A percentile compares a stretch with the other conserved stretches of the same genome.
phyloP scores from a whole-genome alignment of 2,888 invertebrate species.

The Polia nebulosa region DNA sequence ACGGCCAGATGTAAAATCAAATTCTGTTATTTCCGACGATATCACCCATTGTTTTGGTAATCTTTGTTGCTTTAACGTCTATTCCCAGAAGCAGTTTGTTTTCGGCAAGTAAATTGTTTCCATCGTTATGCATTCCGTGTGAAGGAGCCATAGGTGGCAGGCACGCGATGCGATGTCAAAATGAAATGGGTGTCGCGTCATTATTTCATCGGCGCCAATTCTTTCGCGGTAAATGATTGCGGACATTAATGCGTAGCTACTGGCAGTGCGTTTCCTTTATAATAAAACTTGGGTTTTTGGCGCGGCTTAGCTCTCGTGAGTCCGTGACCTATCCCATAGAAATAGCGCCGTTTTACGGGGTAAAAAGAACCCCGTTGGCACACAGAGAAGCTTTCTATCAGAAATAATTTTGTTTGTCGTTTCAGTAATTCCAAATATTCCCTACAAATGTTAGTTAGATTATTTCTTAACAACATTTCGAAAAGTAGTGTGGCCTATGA shows the following conservation, averaged over 20 bases:
- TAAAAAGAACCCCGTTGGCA: too few species aligned
- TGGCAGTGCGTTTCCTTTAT: neutral
- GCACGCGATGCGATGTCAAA: slow-evolving; percentile 79
- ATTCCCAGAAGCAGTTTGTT: slow-evolving; percentile 57
- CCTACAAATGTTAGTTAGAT: too few species aligned
- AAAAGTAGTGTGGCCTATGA: too few species aligned
- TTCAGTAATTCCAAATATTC: too few species aligned
- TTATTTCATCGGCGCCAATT: slow-evolving; percentile 54
- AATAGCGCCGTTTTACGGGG: neutral
- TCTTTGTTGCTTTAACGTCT: slow-evolving; percentile 35
- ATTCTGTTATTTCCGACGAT: neutral
- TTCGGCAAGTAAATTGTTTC: slow-evolving; percentile 70
- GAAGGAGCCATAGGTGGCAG: slow-evolving; percentile 75
- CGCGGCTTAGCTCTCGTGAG: neutral
- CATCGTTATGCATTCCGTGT: slow-evolving; percentile 79
- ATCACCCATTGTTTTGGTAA: slow-evolving; percentile 13
- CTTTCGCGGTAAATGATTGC: slow-evolving; percentile 47
- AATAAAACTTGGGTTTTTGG: neutral
- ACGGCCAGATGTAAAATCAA: neutral
- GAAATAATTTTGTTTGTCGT: too few species aligned
- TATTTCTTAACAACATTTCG: too few species aligned
- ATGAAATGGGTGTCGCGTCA: slow-evolving; percentile 71
- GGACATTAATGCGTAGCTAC: slow-evolving; percentile 16
- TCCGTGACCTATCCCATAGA: neutral
- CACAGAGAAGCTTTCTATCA: too few species aligned